Conservation (phyloP, 2,113 vertebrate species). For the Pica pica region DNA sequence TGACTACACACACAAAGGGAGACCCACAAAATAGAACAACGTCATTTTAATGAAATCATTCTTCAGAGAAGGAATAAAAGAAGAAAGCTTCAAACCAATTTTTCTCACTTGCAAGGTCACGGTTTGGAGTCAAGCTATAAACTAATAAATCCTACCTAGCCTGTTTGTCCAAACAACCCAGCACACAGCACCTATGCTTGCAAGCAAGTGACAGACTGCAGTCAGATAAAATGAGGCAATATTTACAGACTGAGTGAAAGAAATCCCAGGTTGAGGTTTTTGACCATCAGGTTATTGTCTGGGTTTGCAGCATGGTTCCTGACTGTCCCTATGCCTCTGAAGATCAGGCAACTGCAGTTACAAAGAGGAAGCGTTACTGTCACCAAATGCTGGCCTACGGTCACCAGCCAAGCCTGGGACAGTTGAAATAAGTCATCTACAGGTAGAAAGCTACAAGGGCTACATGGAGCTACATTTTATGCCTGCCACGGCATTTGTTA, state of each 20-base stretch:
- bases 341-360: background rate
- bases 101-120: background rate
- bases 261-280: background rate
- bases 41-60: background rate
- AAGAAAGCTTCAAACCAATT: background rate
- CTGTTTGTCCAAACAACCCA: background rate
- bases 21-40: background rate
- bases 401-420: background rate
- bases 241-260: background rate
- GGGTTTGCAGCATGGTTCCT: background rate
- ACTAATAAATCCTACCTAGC: background rate
- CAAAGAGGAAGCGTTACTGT: background rate
- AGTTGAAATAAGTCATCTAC: background rate
- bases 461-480: background rate
- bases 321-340: background rate
- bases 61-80: background rate
- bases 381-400: background rate
- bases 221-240: background rate
- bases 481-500: background rate
- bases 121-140: background rate
- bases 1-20: background rate
- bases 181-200: background rate
- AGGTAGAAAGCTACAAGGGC: background rate
- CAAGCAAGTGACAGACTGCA: background rate
- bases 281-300: background rate